Evolutionary conservation across 2,113 vertebrate genomes (phyloP).

Genomic region (Cettia cetti): DNA sequence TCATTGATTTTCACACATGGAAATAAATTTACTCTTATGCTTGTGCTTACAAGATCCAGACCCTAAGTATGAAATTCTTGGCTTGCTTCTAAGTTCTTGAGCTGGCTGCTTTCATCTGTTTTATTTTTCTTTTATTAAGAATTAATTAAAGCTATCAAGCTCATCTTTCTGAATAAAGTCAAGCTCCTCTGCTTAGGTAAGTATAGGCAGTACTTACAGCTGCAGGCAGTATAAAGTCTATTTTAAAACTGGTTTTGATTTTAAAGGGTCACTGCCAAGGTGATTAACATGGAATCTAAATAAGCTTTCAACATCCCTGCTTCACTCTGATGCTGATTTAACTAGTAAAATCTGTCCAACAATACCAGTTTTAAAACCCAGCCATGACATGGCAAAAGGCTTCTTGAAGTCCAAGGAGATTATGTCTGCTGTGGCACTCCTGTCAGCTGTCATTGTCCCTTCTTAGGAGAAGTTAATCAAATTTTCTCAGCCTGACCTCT

Average conservation of each 20-base stretch:
- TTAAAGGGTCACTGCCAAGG: slow-evolving; percentile 9
- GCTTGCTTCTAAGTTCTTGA: not conserved
- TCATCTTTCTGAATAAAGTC: not conserved
- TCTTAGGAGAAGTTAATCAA: slow-evolving; percentile 27
- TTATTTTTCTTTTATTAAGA: slow-evolving; percentile 4
- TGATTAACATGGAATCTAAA: slow-evolving; percentile 12
- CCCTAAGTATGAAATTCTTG: not conserved
- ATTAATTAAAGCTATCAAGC: slow-evolving; percentile 12
- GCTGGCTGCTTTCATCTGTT: not conserved
- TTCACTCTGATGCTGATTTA: not conserved
- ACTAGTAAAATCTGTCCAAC: not conserved
- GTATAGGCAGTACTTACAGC: not conserved
- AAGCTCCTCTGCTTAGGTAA: not conserved
- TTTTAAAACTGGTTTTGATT: not conserved
- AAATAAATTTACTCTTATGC: not conserved
- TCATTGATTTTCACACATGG: not conserved
- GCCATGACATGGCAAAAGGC: not conserved
- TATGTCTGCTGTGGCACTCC: not conserved
- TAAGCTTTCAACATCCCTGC: not conserved
- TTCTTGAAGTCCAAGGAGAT: slow-evolving; percentile 31
- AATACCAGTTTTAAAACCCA: not conserved
- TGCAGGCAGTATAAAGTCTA: not conserved
- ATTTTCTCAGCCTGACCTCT: slow-evolving; percentile 47
- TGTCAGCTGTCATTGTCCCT: slow-evolving; percentile 37
- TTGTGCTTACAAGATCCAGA: not conserved